Evolutionary conservation across 2,797 vertebrate genomes (phyloP).

Genomic region (Anolis apletophallus): DNA sequence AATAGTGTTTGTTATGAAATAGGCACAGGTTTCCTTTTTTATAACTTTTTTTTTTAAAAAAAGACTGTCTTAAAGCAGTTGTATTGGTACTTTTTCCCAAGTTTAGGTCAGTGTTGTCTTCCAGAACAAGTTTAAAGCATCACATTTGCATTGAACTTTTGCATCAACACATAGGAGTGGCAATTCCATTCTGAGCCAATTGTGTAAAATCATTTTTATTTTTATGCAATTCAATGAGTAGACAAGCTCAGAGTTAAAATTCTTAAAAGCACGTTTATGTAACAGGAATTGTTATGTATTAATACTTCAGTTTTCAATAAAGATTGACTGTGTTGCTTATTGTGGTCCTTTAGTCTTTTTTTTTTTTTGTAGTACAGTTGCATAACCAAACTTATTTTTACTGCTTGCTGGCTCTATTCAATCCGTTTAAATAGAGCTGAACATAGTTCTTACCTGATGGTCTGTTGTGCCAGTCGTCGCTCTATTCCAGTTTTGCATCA

Average conservation of each 20-base stretch:
- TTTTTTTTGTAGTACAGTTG: slow-evolving; percentile 34
- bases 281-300: slow-evolving; percentile 87
- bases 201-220: slow-evolving; percentile 82
- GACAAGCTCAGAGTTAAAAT: slow-evolving; percentile 83
- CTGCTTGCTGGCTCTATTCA: not conserved
- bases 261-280: slow-evolving; percentile 87
- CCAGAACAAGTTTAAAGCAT: slow-evolving; percentile 80
- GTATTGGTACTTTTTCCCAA: slow-evolving; percentile 81
- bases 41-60: slow-evolving; percentile 69
- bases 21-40: slow-evolving; percentile 75
- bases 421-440: not conserved
- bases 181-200: slow-evolving; percentile 82
- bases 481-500: not conserved
- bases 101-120: slow-evolving; percentile 83
- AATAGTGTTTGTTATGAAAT: slow-evolving; percentile 77
- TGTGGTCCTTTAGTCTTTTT: slow-evolving; percentile 34
- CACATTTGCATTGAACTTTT: slow-evolving; percentile 77
- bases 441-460: not conserved
- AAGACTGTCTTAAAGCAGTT: slow-evolving; percentile 76
- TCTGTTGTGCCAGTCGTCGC: not conserved
- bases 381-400: not conserved
- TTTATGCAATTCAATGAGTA: slow-evolving; percentile 85
- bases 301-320: slow-evolving; percentile 89
- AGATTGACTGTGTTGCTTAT: slow-evolving; percentile 87
- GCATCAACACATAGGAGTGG: slow-evolving; percentile 76